These are phyloP conservation scores for Pyrgilauda ruficollis DNA, from an alignment of 2,113 vertebrate genomes.

Conservation along the genomic window DNA sequence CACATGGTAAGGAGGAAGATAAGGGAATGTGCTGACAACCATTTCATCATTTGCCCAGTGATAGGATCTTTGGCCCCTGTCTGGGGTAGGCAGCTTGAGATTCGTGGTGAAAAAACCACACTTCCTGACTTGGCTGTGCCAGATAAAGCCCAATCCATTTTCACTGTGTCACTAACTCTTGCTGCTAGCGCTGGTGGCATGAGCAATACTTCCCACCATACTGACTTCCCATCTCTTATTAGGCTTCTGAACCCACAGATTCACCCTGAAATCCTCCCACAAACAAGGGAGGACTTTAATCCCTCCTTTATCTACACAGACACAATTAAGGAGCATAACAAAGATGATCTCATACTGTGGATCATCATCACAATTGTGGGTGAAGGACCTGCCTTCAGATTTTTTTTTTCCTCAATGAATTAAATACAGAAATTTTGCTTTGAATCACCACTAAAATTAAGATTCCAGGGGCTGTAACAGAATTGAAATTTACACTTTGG, in stretches of 20 bases:
- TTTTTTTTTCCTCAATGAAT: not conserved
- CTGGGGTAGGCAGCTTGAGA: not conserved
- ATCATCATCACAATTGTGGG: not conserved
- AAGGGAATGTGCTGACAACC: constrained; percentile 5
- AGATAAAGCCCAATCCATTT: not conserved
- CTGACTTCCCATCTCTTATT: not conserved
- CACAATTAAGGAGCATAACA: not conserved
- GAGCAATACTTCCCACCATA: not conserved
- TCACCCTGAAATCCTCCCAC: not conserved
- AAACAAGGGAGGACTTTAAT: not conserved
- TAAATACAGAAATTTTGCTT: not conserved
- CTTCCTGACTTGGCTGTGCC: not conserved
- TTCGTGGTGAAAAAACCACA: not conserved
- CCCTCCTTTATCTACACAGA: not conserved
- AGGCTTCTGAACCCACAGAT: not conserved
- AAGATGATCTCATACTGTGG: not conserved
- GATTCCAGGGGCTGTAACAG: not conserved
- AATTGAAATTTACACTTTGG: not conserved
- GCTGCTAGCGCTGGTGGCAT: fast-evolving
- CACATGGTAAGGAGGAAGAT: not conserved
- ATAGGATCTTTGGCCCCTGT: constrained; percentile 3
- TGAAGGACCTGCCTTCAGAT: not conserved
- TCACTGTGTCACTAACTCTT: not conserved
- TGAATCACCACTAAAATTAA: not conserved
- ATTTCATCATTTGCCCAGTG: not conserved